A percentile compares a stretch with the other conserved stretches of the same genome.
These are phyloP conservation scores for Zonotrichia leucophrys DNA, from an alignment of 2,113 vertebrate genomes.

Conservation along the genomic window DNA sequence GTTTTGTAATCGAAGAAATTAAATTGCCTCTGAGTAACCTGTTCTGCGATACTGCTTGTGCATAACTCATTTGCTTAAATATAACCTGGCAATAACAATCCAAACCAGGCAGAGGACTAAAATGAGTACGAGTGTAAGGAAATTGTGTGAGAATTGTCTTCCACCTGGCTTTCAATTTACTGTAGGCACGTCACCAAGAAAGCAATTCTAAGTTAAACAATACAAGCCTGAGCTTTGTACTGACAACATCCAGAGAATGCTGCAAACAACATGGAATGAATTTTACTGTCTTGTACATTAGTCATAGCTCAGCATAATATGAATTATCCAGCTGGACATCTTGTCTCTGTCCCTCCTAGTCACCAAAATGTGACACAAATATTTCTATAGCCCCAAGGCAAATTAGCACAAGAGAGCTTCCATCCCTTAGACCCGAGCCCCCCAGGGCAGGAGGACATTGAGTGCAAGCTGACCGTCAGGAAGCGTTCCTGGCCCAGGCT, in stretches of 20 bases:
- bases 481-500: not conserved
- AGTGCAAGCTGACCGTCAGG: not conserved
- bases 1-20: not conserved
- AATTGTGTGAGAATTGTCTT: not conserved
- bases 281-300: not conserved
- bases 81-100: not conserved
- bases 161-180: not conserved
- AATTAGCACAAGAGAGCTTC: not conserved
- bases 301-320: not conserved
- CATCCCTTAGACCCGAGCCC: accelerated
- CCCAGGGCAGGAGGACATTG: not conserved
- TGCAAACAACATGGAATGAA: not conserved
- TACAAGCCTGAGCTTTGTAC: not conserved
- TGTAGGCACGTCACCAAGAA: not conserved
- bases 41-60: not conserved
- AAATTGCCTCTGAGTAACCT: not conserved
- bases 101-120: not conserved
- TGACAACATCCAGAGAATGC: not conserved
- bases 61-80: not conserved
- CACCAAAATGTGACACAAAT: not conserved
- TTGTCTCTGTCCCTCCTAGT: not conserved
- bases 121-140: not conserved
- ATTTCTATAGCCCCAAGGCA: not conserved
- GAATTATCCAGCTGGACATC: not conserved
- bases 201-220: not conserved